Conservation (phyloP, 2,113 vertebrate genomes). For the Lipophrys pholis region DNA sequence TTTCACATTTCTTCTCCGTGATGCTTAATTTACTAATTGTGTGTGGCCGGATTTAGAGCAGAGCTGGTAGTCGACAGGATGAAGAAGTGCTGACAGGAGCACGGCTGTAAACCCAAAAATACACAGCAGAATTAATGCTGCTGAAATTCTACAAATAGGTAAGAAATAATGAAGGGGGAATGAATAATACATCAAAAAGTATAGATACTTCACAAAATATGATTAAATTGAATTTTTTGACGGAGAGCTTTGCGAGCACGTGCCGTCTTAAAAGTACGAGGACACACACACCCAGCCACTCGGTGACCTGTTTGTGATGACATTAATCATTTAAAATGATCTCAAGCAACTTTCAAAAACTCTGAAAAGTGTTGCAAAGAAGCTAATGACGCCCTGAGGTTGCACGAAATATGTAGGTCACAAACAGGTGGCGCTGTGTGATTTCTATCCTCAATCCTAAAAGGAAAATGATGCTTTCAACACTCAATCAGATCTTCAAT, state of each 20-base stretch:
- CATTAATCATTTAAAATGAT: neutral
- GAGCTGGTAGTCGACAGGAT: neutral
- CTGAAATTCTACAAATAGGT: too few species aligned
- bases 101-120: too few species aligned
- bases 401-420: slow-evolving; percentile 13
- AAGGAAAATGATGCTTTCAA: neutral
- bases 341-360: neutral
- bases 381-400: neutral
- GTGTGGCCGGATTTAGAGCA: neutral
- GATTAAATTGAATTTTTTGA: neutral
- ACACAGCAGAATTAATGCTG: too few species aligned
- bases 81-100: neutral
- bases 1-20: neutral
- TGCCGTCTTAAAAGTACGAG: neutral
- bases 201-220: neutral
- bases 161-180: neutral
- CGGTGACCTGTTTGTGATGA: neutral
- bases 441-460: slow-evolving; percentile 7
- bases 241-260: neutral
- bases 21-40: neutral
- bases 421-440: slow-evolving; percentile 1
- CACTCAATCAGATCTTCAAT: neutral
- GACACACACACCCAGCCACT: neutral
- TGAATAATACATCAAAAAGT: neutral
- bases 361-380: neutral